Evolutionary conservation across 2,888 invertebrate species (phyloP).

Genomic region (Hartigia nigra): DNA sequence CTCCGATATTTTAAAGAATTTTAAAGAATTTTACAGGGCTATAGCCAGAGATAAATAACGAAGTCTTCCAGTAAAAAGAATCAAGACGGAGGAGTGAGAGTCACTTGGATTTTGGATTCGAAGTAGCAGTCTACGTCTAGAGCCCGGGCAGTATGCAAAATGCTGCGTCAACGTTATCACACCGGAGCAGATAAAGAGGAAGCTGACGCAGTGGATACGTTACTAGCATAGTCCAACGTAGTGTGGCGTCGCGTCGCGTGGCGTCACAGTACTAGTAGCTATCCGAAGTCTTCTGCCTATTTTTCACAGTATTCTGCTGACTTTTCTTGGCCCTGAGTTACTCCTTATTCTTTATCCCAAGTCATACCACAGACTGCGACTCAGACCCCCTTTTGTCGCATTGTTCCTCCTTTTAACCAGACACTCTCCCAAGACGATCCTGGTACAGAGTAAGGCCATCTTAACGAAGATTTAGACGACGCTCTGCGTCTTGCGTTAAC

Average conservation of each 20-base stretch:
- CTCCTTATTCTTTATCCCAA: neutral
- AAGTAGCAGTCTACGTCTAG: conserved; percentile 41
- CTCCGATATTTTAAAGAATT: no score
- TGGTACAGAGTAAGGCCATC: conserved; percentile 30
- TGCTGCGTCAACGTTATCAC: conserved; percentile 63
- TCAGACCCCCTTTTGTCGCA: conserved; percentile 32
- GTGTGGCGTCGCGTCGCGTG: neutral
- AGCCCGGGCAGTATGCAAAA: conserved; percentile 54
- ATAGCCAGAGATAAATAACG: neutral
- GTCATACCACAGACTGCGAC: no score
- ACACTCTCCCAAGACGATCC: conserved; percentile 31
- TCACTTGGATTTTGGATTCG: neutral
- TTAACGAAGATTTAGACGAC: conserved; percentile 56
- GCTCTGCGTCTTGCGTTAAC: conserved; percentile 49
- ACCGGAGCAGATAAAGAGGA: conserved; percentile 58
- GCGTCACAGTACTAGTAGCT: neutral
- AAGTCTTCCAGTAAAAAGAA: neutral
- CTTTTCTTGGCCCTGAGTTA: conserved; percentile 38
- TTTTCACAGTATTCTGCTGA: conserved; percentile 58
- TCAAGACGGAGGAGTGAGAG: neutral
- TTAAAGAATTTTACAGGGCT: neutral
- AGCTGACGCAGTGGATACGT: conserved; percentile 60
- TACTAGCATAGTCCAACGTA: neutral
- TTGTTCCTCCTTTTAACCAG: conserved; percentile 20
- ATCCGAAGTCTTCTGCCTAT: conserved; percentile 40